Evolutionary conservation across 2,797 vertebrate genomes (phyloP).

Genomic region (Babyrousa celebensis): DNA sequence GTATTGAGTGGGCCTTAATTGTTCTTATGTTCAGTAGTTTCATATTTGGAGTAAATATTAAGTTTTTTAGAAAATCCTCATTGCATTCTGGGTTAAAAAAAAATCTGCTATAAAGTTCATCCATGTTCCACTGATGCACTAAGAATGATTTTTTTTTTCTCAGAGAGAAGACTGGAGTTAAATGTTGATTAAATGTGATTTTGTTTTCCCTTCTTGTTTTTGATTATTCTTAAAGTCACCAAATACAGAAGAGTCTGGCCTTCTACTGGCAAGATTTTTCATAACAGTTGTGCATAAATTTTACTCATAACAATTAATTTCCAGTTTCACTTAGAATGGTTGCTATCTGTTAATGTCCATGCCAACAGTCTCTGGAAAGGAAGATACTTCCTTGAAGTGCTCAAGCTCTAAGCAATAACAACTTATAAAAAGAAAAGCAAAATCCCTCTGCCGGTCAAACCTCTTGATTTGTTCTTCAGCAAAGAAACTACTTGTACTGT

Average conservation of each 20-base stretch:
- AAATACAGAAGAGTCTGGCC: slow-evolving; percentile 9
- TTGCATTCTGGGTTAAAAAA: slow-evolving; percentile 70
- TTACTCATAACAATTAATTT: slow-evolving; percentile 63
- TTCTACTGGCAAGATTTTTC: neutral
- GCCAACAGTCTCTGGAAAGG: neutral
- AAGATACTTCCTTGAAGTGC: neutral
- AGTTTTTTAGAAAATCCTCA: slow-evolving; percentile 15
- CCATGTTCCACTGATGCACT: neutral
- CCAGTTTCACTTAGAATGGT: neutral
- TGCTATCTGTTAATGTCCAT: neutral
- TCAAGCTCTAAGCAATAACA: neutral
- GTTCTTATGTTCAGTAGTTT: slow-evolving; percentile 10
- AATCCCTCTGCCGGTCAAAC: neutral
- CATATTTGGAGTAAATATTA: slow-evolving; percentile 12
- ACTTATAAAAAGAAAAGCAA: neutral
- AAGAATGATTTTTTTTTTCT: slow-evolving; percentile 55
- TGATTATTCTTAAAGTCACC: slow-evolving; percentile 59
- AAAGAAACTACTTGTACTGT: neutral
- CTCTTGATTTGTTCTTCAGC: neutral
- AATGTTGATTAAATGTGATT: slow-evolving; percentile 61
- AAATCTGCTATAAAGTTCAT: slow-evolving; percentile 43
- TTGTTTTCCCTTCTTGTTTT: slow-evolving; percentile 68
- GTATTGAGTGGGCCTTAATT: slow-evolving; percentile 14
- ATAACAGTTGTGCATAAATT: neutral
- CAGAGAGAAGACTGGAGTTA: slow-evolving; percentile 52